Percentiles rank a stretch among this genome's conserved stretches.
Conservation (phyloP, 2,113 vertebrate species). For the Coreoperca whiteheadi region DNA sequence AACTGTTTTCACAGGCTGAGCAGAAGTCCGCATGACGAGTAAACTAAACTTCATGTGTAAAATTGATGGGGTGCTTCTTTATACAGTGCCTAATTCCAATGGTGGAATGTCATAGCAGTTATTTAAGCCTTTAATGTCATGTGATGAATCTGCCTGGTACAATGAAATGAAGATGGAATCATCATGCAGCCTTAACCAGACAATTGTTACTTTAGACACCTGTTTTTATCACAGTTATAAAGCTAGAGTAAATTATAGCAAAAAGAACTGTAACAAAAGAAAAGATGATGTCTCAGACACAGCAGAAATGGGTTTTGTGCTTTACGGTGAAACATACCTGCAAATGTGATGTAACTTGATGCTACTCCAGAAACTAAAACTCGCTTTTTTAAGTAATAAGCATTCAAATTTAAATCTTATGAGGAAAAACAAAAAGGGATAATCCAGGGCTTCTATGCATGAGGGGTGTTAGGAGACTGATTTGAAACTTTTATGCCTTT, state of each 20-base stretch:
- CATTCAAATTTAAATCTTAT: slow-evolving; percentile 1
- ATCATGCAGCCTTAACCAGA: background rate
- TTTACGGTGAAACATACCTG: background rate
- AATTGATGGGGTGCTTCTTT: background rate
- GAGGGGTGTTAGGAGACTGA: background rate
- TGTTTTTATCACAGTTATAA: background rate
- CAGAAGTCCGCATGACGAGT: no score
- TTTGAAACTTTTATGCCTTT: slow-evolving; percentile 11
- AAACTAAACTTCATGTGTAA: background rate
- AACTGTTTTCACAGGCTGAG: background rate
- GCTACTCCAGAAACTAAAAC: background rate
- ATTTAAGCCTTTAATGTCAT: slow-evolving; percentile 7
- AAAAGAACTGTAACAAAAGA: background rate
- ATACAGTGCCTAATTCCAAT: background rate
- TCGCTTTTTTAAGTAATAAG: background rate
- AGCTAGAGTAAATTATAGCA: background rate
- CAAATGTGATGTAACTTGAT: background rate
- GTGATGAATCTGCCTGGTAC: slow-evolving; percentile 6
- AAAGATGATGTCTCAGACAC: background rate
- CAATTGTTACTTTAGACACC: background rate
- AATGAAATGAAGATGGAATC: background rate
- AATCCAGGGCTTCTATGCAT: slow-evolving; percentile 18
- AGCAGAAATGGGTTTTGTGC: background rate
- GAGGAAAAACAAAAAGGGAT: slow-evolving; percentile 30
- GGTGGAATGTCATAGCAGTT: background rate